These are phyloP conservation scores for Biston stratarius DNA, from an alignment of 2,888 invertebrate species.

Conservation along the genomic window DNA sequence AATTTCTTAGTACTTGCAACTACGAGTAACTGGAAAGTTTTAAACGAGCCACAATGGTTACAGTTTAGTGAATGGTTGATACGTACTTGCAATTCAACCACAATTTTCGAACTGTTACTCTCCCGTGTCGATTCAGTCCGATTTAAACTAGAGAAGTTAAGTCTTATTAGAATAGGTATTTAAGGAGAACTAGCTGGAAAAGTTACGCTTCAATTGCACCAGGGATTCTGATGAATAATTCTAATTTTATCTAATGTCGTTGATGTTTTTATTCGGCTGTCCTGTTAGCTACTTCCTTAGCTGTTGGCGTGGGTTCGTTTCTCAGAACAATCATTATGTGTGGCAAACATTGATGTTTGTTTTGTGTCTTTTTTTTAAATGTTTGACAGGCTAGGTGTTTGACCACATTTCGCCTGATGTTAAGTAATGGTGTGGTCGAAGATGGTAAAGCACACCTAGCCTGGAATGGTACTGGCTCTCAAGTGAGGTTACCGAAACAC, in stretches of 20 bases:
- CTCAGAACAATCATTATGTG: too few relatives aligned
- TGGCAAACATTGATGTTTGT: too few relatives aligned
- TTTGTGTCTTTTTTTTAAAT: too few relatives aligned
- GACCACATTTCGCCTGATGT: too few relatives aligned
- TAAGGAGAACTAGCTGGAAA: neutral
- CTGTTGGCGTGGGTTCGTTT: too few relatives aligned
- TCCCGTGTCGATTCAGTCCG: conserved; percentile 38
- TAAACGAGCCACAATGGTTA: conserved; percentile 55
- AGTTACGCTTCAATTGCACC: neutral
- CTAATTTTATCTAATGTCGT: neutral
- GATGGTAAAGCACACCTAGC: too few relatives aligned
- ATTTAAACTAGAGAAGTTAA: conserved; percentile 25
- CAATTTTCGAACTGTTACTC: conserved; percentile 60
- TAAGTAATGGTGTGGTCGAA: too few relatives aligned
- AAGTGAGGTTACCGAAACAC: too few relatives aligned
- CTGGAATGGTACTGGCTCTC: too few relatives aligned
- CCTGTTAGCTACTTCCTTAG: too few relatives aligned
- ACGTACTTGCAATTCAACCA: conserved; percentile 68
- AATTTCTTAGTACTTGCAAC: conserved; percentile 18
- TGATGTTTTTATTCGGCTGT: neutral
- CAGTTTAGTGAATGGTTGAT: conserved; percentile 66
- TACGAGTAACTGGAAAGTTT: conserved; percentile 32
- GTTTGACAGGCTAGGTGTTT: too few relatives aligned
- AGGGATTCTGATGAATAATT: neutral
- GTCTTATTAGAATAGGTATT: conserved; percentile 19